These are phyloP conservation scores for Holotrichia oblita DNA, from an alignment of 1,140 invertebrate species.

Conservation along the genomic window DNA sequence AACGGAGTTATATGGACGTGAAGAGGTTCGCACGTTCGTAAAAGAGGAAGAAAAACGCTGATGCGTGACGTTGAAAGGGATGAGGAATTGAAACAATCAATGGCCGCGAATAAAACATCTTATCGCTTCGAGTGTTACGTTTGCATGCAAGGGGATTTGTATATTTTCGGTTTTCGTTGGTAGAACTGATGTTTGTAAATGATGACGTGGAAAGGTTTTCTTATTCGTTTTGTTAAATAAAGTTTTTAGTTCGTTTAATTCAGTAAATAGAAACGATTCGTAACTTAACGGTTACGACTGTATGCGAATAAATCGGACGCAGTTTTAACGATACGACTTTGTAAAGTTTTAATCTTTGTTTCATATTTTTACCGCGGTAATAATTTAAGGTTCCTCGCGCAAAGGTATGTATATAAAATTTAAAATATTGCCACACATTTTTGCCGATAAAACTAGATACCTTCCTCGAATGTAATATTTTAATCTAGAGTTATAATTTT, in stretches of 20 bases:
- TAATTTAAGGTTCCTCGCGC: no score
- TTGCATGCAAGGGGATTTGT: neutral
- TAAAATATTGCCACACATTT: no score
- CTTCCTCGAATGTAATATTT: no score
- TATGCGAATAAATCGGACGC: no score
- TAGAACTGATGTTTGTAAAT: no score
- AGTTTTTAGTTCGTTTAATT: neutral
- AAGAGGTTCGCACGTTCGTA: slow-evolving; percentile 14
- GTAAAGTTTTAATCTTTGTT: no score
- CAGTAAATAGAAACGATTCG: neutral
- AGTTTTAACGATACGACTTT: no score
- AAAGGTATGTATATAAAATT: no score
- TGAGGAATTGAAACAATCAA: slow-evolving; percentile 36
- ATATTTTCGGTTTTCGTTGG: neutral
- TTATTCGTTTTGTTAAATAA: neutral
- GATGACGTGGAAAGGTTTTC: neutral
- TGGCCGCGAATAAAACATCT: slow-evolving; percentile 29
- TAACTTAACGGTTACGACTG: neutral
- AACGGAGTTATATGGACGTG: neutral
- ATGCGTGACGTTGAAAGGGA: slow-evolving; percentile 25
- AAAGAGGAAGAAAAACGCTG: slow-evolving; percentile 26
- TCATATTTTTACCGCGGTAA: no score
- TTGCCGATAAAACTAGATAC: no score
- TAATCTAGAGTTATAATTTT: no score
- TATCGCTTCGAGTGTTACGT: slow-evolving; percentile 23